These are phyloP conservation scores for Apogon talboti DNA, from an alignment of 2,797 vertebrate species.

Conservation along the genomic window DNA sequence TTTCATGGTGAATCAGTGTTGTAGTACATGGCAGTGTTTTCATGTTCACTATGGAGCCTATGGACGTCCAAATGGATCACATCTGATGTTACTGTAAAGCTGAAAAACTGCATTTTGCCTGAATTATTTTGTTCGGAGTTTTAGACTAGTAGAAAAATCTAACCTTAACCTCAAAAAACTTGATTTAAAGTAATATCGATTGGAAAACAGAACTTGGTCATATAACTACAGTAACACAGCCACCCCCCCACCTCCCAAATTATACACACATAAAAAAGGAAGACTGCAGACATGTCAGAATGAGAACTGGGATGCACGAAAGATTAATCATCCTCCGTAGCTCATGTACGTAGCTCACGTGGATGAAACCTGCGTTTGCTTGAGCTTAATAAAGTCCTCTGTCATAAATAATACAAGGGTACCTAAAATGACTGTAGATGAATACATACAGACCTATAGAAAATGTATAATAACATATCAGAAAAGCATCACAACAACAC, in stretches of 20 bases:
- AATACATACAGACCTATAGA: not conserved
- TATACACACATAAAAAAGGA: not conserved
- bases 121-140: too few relatives aligned
- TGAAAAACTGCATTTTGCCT: too few relatives aligned
- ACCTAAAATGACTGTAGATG: not conserved
- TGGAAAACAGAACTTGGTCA: too few relatives aligned
- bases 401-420: not conserved
- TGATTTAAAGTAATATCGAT: too few relatives aligned
- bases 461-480: constrained; percentile 17
- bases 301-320: constrained; percentile 4
- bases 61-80: too few relatives aligned
- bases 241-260: not conserved
- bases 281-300: not conserved
- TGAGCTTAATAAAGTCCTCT: not conserved
- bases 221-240: too few relatives aligned
- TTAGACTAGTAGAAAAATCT: too few relatives aligned
- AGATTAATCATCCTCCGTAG: constrained; percentile 6
- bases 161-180: too few relatives aligned
- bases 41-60: too few relatives aligned
- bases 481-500: constrained; percentile 22
- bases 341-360: constrained; percentile 4
- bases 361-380: not conserved
- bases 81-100: too few relatives aligned
- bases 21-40: too few relatives aligned
- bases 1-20: too few relatives aligned